Base-by-base conservation (phyloP, 2,113 vertebrate species). In the Parus major region DNA sequence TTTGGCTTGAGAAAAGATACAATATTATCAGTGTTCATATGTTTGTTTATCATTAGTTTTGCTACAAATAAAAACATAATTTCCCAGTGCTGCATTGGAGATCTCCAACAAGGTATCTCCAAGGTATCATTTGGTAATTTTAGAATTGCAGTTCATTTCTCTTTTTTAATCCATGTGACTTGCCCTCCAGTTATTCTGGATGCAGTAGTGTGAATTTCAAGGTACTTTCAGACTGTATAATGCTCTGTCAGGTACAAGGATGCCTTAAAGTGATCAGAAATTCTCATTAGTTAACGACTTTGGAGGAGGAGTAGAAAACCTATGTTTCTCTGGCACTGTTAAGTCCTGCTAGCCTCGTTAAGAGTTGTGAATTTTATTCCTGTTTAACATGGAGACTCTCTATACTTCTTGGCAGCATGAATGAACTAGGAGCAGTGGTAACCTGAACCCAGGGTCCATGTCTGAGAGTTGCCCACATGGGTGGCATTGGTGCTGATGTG, bases 401-500 rank as follows among this genome's bases (percentile, higher is more conserved):
- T 53, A 24, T 65, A 19, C 21, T 72, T 49, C 66, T 82, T 86
- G 80, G 60, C 56, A 60, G 29, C 52, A 11, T 33, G 75, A 86
- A 41, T 3, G 18, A 80, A 16, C 5, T 15, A 44, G 55, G 68
- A 59, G 77, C 18, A 55, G 5, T 21, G 59, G 64, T 52, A 77
- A 47, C 27, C 55, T 90, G 88, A 82, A 35, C 29, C 1, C 0
- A 2, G 31, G 33, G 27, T 36, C 11, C 1, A 0, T 20, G 14
- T 66, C 61, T 5, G 47, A 27, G 81, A 78, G 53, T 31, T 2
- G 5, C 36, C 84, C 0, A 3, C 0, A 0, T 22, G 29, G 53
- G 35, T 42, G 56, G 50, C 15, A 8, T 52, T 1, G 2, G 33
- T 10, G 24, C 33, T 0, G 0, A 16, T 33, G 57, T 4, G 7